Evolutionary conservation across 2,888 invertebrate genomes (phyloP), one percentile per base, ranked within the genome.

Genomic region (Drosophila anceps): DNA sequence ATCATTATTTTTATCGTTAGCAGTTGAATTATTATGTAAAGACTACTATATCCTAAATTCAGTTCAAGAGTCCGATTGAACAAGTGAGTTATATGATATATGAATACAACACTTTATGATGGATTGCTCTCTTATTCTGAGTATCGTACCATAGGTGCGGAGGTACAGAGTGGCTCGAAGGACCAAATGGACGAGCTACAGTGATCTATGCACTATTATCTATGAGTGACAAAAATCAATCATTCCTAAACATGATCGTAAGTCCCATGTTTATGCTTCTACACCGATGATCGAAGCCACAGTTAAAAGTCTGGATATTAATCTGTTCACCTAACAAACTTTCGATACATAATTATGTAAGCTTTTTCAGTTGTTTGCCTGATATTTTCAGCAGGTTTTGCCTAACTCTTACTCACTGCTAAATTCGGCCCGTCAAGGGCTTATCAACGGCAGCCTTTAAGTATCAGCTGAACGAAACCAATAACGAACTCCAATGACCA

Each of bases 401-500:
- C 37, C n/a, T 10, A 24, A 20, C 43, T 57, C 10, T n/a, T 27
- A 29, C 41, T 29, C 55, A 29, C 3, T 9, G 29, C 41, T 15
- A 31, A 58, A 15, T 20, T 24, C 37, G 15, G 8, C 29, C 37
- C 61, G 61, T 64, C 63, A 69, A 59, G 65, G 61, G 62, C 73
- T 79, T 80, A 78, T 78, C 78, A 78, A 79, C 76, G 48, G 20
- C 37, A 46, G n/a, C 39, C 41, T 31, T 39, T 12, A 24, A 41
- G 18, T 35, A n/a, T 8, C 44, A 31, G 54, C 39, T 63, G 57
- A 69, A 72, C 69, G 66, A 64, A 69, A 46, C 60, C 71, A 69
- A 79, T 73, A 72, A 70, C 64, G 48, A 73, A 60, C 50, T 54
- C 61, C 65, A 62, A 78, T 61, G 50, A 29, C 57, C 33, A 50